Percentiles rank a stretch among this genome's conserved stretches.
These are phyloP conservation scores for Aphidius gifuensis DNA, from an alignment of 1,140 invertebrate species.

Conservation along the genomic window DNA sequence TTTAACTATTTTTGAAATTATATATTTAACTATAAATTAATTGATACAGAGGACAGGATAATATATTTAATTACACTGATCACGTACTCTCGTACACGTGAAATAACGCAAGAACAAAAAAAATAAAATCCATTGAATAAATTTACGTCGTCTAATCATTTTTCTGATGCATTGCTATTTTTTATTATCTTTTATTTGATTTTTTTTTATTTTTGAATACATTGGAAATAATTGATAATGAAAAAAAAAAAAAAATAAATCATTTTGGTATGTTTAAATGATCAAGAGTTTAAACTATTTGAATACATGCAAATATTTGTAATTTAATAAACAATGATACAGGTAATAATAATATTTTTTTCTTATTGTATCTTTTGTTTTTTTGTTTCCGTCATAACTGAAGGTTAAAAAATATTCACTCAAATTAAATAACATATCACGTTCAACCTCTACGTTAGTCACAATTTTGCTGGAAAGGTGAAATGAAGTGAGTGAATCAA, in stretches of 20 bases:
- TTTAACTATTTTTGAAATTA: no score
- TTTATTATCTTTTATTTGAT: background rate
- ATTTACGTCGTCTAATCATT: background rate
- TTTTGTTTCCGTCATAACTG: slow-evolving; percentile 1
- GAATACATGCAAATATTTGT: no score
- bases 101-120: slow-evolving; percentile 16
- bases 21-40: no score
- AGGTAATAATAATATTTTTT: background rate
- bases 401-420: slow-evolving; percentile 4
- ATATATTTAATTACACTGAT: slow-evolving; percentile 18
- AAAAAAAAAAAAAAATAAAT: no score
- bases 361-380: slow-evolving; percentile 4
- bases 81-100: slow-evolving; percentile 20
- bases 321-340: background rate
- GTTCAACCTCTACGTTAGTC: slow-evolving; percentile 16
- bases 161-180: background rate
- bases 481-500: background rate
- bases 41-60: no score
- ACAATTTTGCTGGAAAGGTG: background rate
- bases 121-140: background rate
- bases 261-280: no score
- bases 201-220: background rate
- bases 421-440: slow-evolving; percentile 14
- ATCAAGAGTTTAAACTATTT: no score
- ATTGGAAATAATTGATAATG: no score